Percentiles rank a stretch among this genome's conserved stretches.
Evolutionary conservation across 2,888 invertebrate genomes (phyloP).

Genomic region (Erebia epiphron): DNA sequence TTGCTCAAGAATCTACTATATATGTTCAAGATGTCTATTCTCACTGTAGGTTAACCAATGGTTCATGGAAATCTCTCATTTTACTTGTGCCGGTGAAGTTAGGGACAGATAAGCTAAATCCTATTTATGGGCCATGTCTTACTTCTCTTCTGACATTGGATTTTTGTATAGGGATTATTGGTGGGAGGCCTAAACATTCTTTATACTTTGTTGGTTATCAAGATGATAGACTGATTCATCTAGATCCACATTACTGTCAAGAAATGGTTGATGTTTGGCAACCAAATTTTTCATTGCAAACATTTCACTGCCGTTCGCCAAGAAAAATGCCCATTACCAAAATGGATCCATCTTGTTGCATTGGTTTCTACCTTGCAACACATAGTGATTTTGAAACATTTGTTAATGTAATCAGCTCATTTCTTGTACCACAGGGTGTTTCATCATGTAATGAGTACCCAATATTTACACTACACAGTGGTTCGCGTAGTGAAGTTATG

Average conservation of each 20-base stretch:
- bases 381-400: conserved; percentile 90
- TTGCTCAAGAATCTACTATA: conserved; percentile 95
- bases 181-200: conserved; percentile 96
- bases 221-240: conserved; percentile 94
- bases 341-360: conserved; percentile 96
- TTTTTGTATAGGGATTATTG: conserved; percentile 95
- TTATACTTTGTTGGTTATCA: conserved; percentile 97
- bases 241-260: conserved; percentile 98
- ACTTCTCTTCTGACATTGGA: conserved; percentile 91
- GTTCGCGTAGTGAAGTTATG: conserved; percentile 84
- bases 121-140: conserved; percentile 91
- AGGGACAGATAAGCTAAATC: conserved; percentile 93
- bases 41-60: conserved; percentile 81
- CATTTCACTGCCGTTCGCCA: conserved; percentile 94
- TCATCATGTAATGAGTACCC: conserved; percentile 87
- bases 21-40: conserved; percentile 90
- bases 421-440: conserved; percentile 72
- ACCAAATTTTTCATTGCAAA: conserved; percentile 88
- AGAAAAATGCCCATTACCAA: conserved; percentile 91
- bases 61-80: conserved; percentile 89
- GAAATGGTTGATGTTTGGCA: conserved; percentile 94
- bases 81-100: conserved; percentile 93
- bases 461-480: conserved; percentile 91
- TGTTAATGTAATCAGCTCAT: conserved; percentile 86
- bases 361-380: conserved; percentile 93